Evolutionary conservation across 2,797 vertebrate genomes (phyloP), one percentile per base, ranked within the genome.

Genomic region (Semaprochilodus insignis): DNA sequence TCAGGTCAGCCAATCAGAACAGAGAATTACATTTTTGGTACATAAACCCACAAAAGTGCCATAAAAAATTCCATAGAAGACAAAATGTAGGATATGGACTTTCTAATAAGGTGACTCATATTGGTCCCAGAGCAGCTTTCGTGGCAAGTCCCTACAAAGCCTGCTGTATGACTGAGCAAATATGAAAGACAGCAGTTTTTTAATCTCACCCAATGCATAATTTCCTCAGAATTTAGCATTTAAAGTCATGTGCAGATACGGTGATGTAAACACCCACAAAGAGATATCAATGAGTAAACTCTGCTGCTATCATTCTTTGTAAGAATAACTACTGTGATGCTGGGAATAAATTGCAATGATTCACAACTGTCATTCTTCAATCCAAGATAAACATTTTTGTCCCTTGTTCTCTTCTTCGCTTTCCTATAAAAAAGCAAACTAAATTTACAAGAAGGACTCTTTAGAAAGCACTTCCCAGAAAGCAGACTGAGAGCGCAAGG

Each of bases 331-430:
- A 73, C 70, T 54, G 69, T 4, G 8, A 67, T 52, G 65, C 63
- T 77, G 69, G 48, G 69, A 16, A 57, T 78, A 59, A 62, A 31
- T 80, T 14, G 27, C 25, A 78, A 23, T 81, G 74, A 83, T 81
- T 78, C 81, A 85, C 63, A 73, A 81, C 71, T 73, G n/a, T 54
- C 70, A 63, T 48, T 77, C 63, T 73, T n/a, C 21, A 52, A 60
- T 86, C 81, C 87, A 86, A 86, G 34, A 67, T 78, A 72, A 88
- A 86, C 83, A 86, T 55, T 7, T 31, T 15, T 55, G n/a, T 55
- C 48, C 48, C 34, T 67, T 31, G 19, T 52, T 73, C 63, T 44
- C 57, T 78, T 67, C 14, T 71, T 67, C 13, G 31, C 48, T 77
- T 81, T 15, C 59, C 66, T 52, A 63, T 14, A 2, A 75, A 76